Evolutionary conservation across 37 sponge, comb jelly and placozoan species (phyloP).

Genomic region (Lycopodina hypogea): DNA sequence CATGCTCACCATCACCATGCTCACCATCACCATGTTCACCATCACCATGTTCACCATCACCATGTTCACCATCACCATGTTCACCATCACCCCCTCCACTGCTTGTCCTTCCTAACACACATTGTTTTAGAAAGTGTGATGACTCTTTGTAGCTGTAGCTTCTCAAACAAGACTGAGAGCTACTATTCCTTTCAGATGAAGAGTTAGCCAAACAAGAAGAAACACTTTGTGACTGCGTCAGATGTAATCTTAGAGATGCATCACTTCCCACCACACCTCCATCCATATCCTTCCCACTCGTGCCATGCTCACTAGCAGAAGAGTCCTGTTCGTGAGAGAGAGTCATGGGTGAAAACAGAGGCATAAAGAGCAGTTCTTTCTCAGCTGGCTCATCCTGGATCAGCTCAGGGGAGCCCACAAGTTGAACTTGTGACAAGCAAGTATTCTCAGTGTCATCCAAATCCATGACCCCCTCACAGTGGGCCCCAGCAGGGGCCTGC

Average conservation of each 20-base stretch:
- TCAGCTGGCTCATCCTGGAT: not conserved
- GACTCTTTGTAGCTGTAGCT: too few relatives aligned
- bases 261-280: not conserved
- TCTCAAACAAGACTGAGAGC: too few relatives aligned
- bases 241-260: not conserved
- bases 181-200: too few relatives aligned
- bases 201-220: not conserved
- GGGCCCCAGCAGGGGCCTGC: too few relatives aligned
- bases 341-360: not conserved
- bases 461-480: too few relatives aligned
- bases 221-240: not conserved
- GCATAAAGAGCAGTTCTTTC: not conserved
- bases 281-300: not conserved
- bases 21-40: not conserved
- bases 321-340: not conserved
- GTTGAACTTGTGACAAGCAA: not conserved
- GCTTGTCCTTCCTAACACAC: not conserved
- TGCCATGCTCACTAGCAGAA: not conserved
- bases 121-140: too few relatives aligned
- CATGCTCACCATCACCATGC: not conserved
- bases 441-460: too few relatives aligned
- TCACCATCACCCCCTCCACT: not conserved
- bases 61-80: not conserved
- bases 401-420: not conserved
- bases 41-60: not conserved